Base-by-base conservation (phyloP, 53 echinoderm and acorn worm species). In the Holothuria leucospilota region DNA sequence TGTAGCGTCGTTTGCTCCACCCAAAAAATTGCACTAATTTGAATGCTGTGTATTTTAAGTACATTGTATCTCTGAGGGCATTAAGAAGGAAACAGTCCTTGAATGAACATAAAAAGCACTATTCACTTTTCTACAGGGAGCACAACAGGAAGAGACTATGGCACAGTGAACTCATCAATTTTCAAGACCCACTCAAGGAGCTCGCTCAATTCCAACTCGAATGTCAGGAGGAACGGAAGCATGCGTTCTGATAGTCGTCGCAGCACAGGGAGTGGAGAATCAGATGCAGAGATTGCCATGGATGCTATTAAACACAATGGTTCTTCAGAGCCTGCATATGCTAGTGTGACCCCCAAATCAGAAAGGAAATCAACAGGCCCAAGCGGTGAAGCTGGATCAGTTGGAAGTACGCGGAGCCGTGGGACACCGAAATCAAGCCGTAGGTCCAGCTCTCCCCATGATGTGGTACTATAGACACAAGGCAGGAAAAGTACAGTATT, bases 141-240 rank as follows among this genome's bases (percentile, higher is more conserved):
- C 80, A 80, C 80, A 13, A 34, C 38, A 12, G 61, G 60, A 15
- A 58, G 80, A 15, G 80, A 80, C 27, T 80, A 90, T 28, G 90
- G 90, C 38, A 86, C 90, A 13, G 90, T 90, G 63, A 90, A 90
- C 63, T 90, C 90, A 4, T 69, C 86, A 34, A 90, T 90, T 68
- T 90, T 90, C 90, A 90, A 90, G 63, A 70, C 90, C 11, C 86
- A 90, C 82, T 86, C 86, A 29, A 14, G 80, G 60, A 80, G 11
- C 27, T 80, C 80, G 20, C 62, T 80, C 8, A 80, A 80, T 58
- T 80, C 80, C 1, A 24, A 49, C n/a, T 9, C 56, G 18, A 56
- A 56, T 56, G 29, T 23, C 51, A 80, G 56, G 18, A 27, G 80
- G 8, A 60, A 80, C 12, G 80, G 80, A 13, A 80, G 80, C 21